Evolutionary conservation across 2,797 vertebrate species (phyloP).

Genomic region (Sciurus vulgaris): DNA sequence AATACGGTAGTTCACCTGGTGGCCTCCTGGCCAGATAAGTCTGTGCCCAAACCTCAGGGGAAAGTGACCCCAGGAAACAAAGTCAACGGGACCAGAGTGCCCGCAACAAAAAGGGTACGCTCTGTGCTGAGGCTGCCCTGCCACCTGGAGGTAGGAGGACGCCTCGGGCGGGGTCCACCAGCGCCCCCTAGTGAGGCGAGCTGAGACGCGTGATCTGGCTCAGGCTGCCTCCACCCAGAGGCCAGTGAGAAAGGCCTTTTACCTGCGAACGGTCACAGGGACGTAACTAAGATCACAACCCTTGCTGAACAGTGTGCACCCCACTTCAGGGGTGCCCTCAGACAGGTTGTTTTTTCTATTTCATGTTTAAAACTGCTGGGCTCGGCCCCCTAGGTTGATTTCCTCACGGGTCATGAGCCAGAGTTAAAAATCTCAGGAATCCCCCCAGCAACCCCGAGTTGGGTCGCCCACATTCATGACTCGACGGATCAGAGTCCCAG

Average conservation of each 20-base stretch:
- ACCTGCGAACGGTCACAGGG: too few relatives aligned
- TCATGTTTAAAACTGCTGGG: background rate
- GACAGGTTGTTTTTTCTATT: background rate
- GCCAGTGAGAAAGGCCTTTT: background rate
- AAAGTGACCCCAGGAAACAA: background rate
- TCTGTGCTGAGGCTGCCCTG: background rate
- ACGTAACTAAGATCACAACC: background rate
- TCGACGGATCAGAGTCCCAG: rapidly evolving
- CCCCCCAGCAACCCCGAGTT: background rate
- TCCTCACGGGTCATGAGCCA: background rate
- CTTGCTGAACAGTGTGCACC: background rate
- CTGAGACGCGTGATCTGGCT: background rate
- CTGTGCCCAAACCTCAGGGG: rapidly evolving
- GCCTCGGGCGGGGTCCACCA: rapidly evolving
- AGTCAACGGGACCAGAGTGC: rapidly evolving
- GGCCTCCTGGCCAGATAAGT: background rate
- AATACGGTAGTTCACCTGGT: rapidly evolving
- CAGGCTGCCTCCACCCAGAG: background rate
- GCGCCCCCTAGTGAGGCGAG: background rate
- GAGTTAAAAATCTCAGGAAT: rapidly evolving
- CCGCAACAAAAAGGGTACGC: background rate
- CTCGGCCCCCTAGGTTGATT: background rate
- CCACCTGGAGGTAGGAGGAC: background rate
- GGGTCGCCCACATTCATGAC: background rate
- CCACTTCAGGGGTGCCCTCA: background rate